A percentile compares a stretch with the other conserved stretches of the same genome.
Evolutionary conservation across 2,113 vertebrate genomes (phyloP).

Genomic region (Gyps fulvus): DNA sequence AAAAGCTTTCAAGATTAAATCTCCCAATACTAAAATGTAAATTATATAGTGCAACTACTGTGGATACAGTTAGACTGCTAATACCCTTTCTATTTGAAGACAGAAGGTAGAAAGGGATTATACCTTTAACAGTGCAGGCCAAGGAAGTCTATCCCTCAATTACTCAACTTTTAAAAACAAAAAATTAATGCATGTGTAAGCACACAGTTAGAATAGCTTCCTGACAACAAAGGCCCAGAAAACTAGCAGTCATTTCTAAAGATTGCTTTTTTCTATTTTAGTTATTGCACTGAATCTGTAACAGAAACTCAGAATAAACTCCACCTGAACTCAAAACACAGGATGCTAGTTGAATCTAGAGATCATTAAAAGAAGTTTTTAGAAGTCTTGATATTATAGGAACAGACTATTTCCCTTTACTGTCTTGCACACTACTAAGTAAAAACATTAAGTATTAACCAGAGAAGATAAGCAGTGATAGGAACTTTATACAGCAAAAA

Average conservation of each 20-base stretch:
- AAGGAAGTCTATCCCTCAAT: not conserved
- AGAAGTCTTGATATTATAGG: not conserved
- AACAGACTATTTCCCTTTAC: not conserved
- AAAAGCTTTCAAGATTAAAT: not conserved
- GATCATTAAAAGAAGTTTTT: not conserved
- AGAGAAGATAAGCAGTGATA: not conserved
- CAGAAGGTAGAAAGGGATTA: not conserved
- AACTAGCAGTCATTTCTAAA: not conserved
- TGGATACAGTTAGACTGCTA: not conserved
- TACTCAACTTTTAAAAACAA: not conserved
- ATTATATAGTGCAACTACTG: not conserved
- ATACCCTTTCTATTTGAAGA: not conserved
- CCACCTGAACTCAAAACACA: not conserved
- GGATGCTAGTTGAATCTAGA: not conserved
- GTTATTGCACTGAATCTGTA: not conserved
- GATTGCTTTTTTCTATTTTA: not conserved
- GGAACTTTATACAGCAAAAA: not conserved
- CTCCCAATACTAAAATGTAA: not conserved
- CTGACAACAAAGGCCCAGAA: not conserved
- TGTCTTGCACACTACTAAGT: not conserved
- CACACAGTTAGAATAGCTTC: not conserved
- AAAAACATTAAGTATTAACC: not conserved
- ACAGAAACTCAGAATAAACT: not conserved
- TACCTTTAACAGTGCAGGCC: not conserved
- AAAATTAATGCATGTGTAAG: not conserved